A percentile compares a stretch with the other conserved stretches of the same genome.
phyloP scores from a whole-genome alignment of 2,888 invertebrate genomes.

The Leucophenga montana region DNA sequence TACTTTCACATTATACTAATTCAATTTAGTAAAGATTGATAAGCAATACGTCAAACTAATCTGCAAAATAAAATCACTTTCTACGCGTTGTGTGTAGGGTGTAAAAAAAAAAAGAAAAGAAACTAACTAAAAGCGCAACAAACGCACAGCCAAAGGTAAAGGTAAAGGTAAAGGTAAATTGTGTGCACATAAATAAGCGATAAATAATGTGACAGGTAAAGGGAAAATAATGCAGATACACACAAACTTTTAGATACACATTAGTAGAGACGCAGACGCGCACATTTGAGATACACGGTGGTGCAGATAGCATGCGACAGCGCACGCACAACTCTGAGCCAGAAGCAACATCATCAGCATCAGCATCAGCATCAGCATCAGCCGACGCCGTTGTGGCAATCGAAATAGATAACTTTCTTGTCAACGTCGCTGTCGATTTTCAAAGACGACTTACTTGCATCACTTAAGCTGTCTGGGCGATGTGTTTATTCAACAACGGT shows the following conservation, averaged over 20 bases:
- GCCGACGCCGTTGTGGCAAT: not conserved
- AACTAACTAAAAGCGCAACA: constrained; percentile 14
- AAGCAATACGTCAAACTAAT: no score
- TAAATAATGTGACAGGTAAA: constrained; percentile 30
- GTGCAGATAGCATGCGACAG: not conserved
- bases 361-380: no score
- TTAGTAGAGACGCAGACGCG: no score
- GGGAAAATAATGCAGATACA: constrained; percentile 5
- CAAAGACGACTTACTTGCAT: constrained; percentile 49
- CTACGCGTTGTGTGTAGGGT: not conserved
- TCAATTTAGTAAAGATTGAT: no score
- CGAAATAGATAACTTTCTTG: constrained; percentile 1
- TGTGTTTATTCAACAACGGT: constrained; percentile 62
- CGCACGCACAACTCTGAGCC: constrained; percentile 3
- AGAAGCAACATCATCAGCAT: not conserved
- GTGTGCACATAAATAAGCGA: constrained; percentile 25
- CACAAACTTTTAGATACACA: not conserved
- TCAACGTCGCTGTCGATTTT: constrained; percentile 22
- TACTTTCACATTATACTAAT: no score
- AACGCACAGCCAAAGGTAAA: constrained; percentile 1
- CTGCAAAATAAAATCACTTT: no score
- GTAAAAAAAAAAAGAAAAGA: constrained; percentile 13
- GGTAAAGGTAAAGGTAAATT: constrained; percentile 27
- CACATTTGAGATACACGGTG: no score
- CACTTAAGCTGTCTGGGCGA: constrained; percentile 53